Evolutionary conservation across 2,797 vertebrate genomes (phyloP).

Genomic region (Alcedo atthis): DNA sequence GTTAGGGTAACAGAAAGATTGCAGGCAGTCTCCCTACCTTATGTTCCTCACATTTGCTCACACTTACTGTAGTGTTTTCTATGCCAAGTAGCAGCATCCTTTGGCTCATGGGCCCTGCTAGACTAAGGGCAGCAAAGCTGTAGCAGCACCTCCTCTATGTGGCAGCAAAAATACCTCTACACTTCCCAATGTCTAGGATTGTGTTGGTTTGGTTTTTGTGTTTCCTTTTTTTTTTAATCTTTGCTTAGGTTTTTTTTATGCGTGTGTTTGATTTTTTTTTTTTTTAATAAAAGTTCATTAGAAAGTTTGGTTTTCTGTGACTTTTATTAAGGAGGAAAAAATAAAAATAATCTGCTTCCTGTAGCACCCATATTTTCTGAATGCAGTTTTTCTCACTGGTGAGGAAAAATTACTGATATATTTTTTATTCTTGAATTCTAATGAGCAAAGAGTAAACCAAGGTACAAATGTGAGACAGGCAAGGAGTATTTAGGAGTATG

Average conservation of each 20-base stretch:
- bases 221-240: not conserved
- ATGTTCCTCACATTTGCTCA: rapidly evolving
- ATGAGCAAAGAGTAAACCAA: not conserved
- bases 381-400: not conserved
- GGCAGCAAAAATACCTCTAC: not conserved
- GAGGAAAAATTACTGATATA: not conserved
- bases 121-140: not conserved
- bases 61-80: not conserved
- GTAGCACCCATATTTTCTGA: not conserved
- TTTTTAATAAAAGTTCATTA: not conserved
- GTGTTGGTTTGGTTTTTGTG: not conserved
- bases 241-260: no score
- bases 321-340: not conserved
- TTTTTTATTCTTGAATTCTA: not conserved
- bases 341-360: not conserved
- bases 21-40: not conserved
- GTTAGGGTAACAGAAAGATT: not conserved
- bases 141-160: not conserved
- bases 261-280: no score
- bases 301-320: not conserved
- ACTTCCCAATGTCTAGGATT: not conserved
- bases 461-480: not conserved
- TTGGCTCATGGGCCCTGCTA: not conserved
- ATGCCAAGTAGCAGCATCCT: not conserved
- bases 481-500: not conserved